These are phyloP conservation scores for Papilio machaon DNA, from an alignment of 1,140 invertebrate species.

Conservation along the genomic window DNA sequence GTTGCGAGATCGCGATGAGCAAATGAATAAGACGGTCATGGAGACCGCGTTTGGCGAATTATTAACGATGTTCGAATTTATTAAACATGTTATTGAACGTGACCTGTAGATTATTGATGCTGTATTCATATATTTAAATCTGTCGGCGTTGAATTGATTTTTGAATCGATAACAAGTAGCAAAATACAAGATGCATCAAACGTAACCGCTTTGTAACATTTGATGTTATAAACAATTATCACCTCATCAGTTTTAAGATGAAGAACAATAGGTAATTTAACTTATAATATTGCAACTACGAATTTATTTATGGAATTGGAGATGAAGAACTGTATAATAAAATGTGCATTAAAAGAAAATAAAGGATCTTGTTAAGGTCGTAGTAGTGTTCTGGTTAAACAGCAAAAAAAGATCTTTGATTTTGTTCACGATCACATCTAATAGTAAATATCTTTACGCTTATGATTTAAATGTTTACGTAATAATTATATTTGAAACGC, in stretches of 20 bases:
- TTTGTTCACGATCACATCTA: background rate
- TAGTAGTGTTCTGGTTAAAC: background rate
- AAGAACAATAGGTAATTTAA: background rate
- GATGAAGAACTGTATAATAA: background rate
- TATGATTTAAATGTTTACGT: background rate
- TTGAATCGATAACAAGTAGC: background rate
- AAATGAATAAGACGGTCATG: conserved; percentile 38
- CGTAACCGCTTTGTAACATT: background rate
- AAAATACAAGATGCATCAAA: background rate
- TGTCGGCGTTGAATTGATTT: background rate
- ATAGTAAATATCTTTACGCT: background rate
- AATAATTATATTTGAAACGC: conserved; percentile 17
- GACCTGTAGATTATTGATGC: conserved; percentile 6
- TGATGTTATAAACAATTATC: background rate
- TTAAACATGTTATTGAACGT: conserved; percentile 12
- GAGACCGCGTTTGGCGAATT: conserved; percentile 33
- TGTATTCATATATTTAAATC: background rate
- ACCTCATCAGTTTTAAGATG: background rate
- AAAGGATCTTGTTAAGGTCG: no score
- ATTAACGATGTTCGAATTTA: conserved; percentile 30
- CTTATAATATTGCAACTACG: background rate
- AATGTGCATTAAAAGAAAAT: no score
- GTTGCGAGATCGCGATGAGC: conserved; percentile 32
- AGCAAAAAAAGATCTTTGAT: background rate
- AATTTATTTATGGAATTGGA: background rate